A percentile compares a stretch with the other conserved stretches of the same genome.
Evolutionary conservation across 1,140 invertebrate genomes (phyloP).

Genomic region (Papilio machaon): DNA sequence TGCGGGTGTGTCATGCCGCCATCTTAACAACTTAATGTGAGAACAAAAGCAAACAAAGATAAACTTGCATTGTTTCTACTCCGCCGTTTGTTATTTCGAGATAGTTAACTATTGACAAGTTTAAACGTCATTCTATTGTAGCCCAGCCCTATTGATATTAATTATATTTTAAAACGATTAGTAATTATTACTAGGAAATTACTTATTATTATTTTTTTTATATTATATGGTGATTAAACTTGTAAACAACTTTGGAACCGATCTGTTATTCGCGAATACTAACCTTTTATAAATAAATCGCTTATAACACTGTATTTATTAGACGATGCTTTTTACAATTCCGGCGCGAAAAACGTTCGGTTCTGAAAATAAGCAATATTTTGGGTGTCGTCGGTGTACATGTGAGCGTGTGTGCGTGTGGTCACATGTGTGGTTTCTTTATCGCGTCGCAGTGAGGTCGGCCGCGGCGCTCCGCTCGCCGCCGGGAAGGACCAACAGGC

Average conservation of each 20-base stretch:
- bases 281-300: not conserved
- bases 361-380: conserved; percentile 54
- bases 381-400: conserved; percentile 55
- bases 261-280: conserved; percentile 20
- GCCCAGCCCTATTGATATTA: not conserved
- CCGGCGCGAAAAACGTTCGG: conserved; percentile 41
- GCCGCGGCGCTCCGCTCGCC: conserved; percentile 80
- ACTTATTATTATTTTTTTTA: not conserved
- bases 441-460: conserved; percentile 70
- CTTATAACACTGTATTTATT: conserved; percentile 23
- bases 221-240: conserved; percentile 47
- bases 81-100: conserved; percentile 13
- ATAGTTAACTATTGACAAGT: conserved; percentile 41
- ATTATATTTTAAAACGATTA: not conserved
- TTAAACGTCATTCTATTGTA: conserved; percentile 48
- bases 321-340: conserved; percentile 38
- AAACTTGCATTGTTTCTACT: conserved; percentile 22
- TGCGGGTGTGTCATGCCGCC: conserved; percentile 49
- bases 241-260: conserved; percentile 42
- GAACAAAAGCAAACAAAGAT: conserved; percentile 31
- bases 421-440: conserved; percentile 60
- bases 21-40: conserved; percentile 29
- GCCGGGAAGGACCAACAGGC: conserved; percentile 90
- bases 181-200: not conserved
- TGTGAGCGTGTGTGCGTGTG: conserved; percentile 62